phyloP scores from a whole-genome alignment of 2,888 invertebrate species.

The Endomychus coccineus region DNA sequence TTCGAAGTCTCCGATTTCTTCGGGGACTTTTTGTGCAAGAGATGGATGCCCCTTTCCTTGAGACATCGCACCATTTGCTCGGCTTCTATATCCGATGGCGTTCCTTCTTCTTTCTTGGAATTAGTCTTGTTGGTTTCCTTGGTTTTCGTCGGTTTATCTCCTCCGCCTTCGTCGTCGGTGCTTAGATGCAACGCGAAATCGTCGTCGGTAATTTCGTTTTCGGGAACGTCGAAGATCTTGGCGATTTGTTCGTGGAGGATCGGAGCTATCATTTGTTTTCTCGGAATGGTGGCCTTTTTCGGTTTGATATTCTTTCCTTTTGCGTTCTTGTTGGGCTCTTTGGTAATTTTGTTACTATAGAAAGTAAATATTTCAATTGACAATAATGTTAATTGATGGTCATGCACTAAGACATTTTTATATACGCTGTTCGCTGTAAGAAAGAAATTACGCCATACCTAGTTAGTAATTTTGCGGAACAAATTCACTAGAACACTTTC shows the following conservation, averaged over 20 bases:
- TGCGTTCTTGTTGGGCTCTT: too few species aligned
- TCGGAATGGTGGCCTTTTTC: too few species aligned
- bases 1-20: constrained; percentile 20
- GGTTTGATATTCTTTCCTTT: too few species aligned
- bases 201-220: constrained; percentile 14
- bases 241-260: constrained; percentile 1
- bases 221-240: constrained; percentile 5
- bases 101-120: constrained; percentile 6
- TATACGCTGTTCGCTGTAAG: too few species aligned
- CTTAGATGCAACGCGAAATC: constrained; percentile 22
- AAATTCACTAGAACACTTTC: too few species aligned
- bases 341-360: too few species aligned
- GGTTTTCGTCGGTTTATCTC: constrained; percentile 2
- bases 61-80: constrained; percentile 33
- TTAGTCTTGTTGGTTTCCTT: constrained; percentile 3
- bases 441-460: too few species aligned
- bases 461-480: too few species aligned
- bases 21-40: constrained; percentile 33
- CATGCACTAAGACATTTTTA: too few species aligned
- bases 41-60: constrained; percentile 37
- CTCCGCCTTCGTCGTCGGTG: constrained; percentile 23
- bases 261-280: constrained; percentile 4
- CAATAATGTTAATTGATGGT: too few species aligned
- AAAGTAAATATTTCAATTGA: too few species aligned
- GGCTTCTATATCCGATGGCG: constrained; percentile 27